phyloP scores from a whole-genome alignment of 2,797 vertebrate species.

The Ptychadena robeensis region DNA sequence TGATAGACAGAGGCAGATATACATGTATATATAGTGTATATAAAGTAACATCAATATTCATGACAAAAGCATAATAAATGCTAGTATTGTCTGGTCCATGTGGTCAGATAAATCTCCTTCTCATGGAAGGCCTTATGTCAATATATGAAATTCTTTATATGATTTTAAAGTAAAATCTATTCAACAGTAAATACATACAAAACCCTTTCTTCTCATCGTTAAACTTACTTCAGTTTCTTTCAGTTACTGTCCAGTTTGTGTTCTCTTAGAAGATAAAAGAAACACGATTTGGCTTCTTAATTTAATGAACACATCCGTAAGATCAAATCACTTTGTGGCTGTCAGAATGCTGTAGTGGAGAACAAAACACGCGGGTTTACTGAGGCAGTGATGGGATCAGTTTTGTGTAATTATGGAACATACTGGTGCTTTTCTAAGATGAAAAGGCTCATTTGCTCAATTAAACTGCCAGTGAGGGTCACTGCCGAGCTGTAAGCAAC shows the following conservation, averaged over 20 bases:
- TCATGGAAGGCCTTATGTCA: too few species aligned
- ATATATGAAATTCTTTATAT: too few species aligned
- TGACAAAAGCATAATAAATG: too few species aligned
- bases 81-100: too few species aligned
- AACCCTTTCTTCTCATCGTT: too few species aligned
- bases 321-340: background rate
- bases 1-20: too few species aligned
- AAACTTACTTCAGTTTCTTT: too few species aligned
- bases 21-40: too few species aligned
- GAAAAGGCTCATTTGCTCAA: slow-evolving; percentile 63
- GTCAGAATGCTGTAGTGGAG: background rate
- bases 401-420: slow-evolving; percentile 6
- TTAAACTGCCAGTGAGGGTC: slow-evolving; percentile 79
- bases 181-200: background rate
- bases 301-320: background rate
- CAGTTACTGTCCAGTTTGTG: background rate
- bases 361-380: background rate
- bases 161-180: too few species aligned
- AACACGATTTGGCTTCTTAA: background rate
- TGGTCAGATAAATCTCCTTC: too few species aligned
- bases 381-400: slow-evolving; percentile 20
- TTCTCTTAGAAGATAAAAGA: background rate
- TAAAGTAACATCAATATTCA: too few species aligned
- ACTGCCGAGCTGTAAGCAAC: slow-evolving; percentile 72
- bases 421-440: slow-evolving; percentile 33